These are phyloP conservation scores for Hozukius guyotensis DNA, from an alignment of 2,797 vertebrate species.

Conservation along the genomic window DNA sequence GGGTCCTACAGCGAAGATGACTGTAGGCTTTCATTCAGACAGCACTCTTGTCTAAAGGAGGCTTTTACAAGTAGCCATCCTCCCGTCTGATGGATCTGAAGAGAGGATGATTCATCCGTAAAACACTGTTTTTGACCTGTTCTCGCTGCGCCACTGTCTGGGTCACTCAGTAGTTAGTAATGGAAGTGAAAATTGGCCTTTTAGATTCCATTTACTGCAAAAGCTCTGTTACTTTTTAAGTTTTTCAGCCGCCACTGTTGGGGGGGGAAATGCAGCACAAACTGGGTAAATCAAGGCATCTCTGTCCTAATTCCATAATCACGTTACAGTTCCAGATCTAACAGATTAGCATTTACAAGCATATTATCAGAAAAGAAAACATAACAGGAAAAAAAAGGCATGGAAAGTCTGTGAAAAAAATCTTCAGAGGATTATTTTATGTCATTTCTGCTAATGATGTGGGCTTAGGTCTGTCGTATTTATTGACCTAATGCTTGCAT, in stretches of 20 bases:
- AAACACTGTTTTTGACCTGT: constrained; percentile 63
- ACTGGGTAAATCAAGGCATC: constrained; percentile 13
- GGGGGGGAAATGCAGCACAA: not conserved
- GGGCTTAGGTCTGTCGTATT: not conserved
- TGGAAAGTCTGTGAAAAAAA: not conserved
- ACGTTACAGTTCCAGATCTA: constrained; percentile 21
- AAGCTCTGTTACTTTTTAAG: not conserved
- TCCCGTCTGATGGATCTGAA: constrained; percentile 58
- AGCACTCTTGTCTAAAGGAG: constrained; percentile 41
- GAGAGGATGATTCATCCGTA: constrained; percentile 61
- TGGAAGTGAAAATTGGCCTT: constrained; percentile 41
- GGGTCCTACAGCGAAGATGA: constrained; percentile 44
- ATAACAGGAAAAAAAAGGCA: not conserved
- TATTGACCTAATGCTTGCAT: not conserved
- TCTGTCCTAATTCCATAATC: constrained; percentile 38
- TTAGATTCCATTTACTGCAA: constrained; percentile 13
- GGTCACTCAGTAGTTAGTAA: constrained; percentile 47
- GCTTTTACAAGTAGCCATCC: constrained; percentile 47
- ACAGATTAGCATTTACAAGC: constrained; percentile 8
- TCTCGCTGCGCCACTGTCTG: constrained; percentile 54
- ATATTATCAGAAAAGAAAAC: not conserved
- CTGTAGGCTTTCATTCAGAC: constrained; percentile 46
- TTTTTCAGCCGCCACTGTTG: constrained; percentile 1
- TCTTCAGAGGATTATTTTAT: not conserved
- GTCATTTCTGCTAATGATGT: constrained; percentile 4